Conservation (phyloP, 2,797 vertebrate species). For the Ptychobarbus kaznakovi region DNA sequence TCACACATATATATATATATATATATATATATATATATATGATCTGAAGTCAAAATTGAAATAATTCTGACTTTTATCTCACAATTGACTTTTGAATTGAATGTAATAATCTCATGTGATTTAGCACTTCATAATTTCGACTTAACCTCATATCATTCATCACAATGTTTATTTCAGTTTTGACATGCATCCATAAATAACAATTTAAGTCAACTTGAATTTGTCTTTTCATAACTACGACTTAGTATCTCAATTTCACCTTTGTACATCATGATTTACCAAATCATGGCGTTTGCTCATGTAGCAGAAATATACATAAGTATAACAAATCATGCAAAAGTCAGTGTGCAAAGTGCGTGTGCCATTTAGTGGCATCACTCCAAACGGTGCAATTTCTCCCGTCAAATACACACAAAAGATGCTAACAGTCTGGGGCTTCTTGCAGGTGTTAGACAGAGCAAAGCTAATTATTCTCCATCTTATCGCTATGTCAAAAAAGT, state of each 20-base stretch:
- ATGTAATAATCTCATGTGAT: neutral
- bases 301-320: neutral
- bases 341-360: slow-evolving; percentile 24
- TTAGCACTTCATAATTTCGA: neutral
- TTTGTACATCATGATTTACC: neutral
- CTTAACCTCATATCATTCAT: neutral
- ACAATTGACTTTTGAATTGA: too few relatives aligned
- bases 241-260: neutral
- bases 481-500: slow-evolving; percentile 17
- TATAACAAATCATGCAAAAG: slow-evolving; percentile 9
- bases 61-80: too few relatives aligned
- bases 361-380: slow-evolving; percentile 26
- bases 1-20: too few relatives aligned
- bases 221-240: neutral
- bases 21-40: too few relatives aligned
- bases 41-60: too few relatives aligned
- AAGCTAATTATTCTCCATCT: slow-evolving; percentile 55
- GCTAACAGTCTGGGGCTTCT: slow-evolving; percentile 39
- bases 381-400: slow-evolving; percentile 55
- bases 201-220: neutral
- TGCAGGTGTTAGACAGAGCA: slow-evolving; percentile 52
- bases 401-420: slow-evolving; percentile 57
- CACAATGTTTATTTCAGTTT: neutral
- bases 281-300: neutral
- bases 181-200: neutral